Percentiles rank a stretch among this genome's conserved stretches.
These are phyloP conservation scores for Pollachius pollachius DNA, from an alignment of 2,113 vertebrate genomes.

Conservation along the genomic window DNA sequence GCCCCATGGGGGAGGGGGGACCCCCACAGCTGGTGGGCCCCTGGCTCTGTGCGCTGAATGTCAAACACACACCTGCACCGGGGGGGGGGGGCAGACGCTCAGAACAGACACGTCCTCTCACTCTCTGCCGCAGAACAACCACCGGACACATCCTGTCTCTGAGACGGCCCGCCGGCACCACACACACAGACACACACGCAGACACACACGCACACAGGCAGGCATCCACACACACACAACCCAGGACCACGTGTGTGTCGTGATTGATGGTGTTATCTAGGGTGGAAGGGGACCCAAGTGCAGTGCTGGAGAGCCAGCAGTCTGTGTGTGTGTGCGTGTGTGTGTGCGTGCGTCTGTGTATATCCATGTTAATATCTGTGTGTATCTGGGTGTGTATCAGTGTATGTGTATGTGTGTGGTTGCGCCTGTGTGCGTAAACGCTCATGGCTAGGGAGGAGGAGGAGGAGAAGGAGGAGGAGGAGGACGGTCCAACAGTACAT, in stretches of 20 bases:
- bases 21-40: constrained; percentile 62
- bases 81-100: constrained; percentile 52
- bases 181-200: constrained; percentile 62
- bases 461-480: constrained; percentile 22
- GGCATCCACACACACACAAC: background rate
- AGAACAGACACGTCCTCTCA: constrained; percentile 56
- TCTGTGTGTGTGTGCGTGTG: constrained; percentile 45
- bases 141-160: too few species aligned
- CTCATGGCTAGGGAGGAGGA: constrained; percentile 49
- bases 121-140: constrained; percentile 17
- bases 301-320: constrained; percentile 68
- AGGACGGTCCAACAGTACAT: constrained; percentile 71
- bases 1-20: constrained; percentile 59
- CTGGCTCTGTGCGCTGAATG: constrained; percentile 65
- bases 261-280: constrained; percentile 75
- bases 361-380: constrained; percentile 4
- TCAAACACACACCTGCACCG: constrained; percentile 74
- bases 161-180: constrained; percentile 53
- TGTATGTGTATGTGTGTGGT: constrained; percentile 12
- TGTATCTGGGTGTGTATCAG: constrained; percentile 11
- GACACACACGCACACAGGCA: constrained; percentile 53
- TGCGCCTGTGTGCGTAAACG: constrained; percentile 33
- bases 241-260: too few species aligned
- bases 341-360: constrained; percentile 13
- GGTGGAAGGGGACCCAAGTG: constrained; percentile 45